phyloP scores from a whole-genome alignment of 2,888 invertebrate species.

The Gastrophysa polygoni region DNA sequence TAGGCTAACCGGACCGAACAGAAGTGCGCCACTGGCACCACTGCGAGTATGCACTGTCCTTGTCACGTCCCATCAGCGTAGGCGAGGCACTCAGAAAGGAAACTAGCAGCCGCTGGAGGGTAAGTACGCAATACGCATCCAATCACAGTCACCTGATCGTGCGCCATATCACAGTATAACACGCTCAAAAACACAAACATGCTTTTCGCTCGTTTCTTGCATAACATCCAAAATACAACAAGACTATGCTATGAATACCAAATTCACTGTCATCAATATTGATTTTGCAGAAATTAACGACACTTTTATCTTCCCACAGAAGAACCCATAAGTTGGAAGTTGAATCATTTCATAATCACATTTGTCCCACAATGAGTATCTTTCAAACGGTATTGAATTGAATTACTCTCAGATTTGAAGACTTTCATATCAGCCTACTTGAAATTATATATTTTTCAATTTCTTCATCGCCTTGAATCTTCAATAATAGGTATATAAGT shows the following conservation, averaged over 20 bases:
- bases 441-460: no score
- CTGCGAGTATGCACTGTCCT: conserved; percentile 53
- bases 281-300: no score
- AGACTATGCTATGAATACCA: conserved; percentile 19
- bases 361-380: no score
- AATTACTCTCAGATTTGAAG: no score
- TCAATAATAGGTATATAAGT: no score
- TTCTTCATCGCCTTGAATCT: no score
- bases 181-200: conserved; percentile 54
- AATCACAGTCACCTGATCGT: conserved; percentile 60
- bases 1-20: conserved; percentile 55
- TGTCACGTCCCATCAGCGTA: conserved; percentile 57
- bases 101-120: conserved; percentile 58
- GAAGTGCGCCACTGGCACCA: conserved; percentile 42
- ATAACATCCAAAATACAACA: conserved; percentile 20
- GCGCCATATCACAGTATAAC: conserved; percentile 60
- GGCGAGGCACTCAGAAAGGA: conserved; percentile 59
- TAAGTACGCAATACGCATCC: conserved; percentile 58
- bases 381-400: no score
- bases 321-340: no score
- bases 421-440: no score
- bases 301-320: no score
- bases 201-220: conserved; percentile 36
- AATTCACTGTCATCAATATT: not conserved
- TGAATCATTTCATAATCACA: no score